Conservation (phyloP, 2,113 vertebrate genomes). For the Antidorcas marsupialis region DNA sequence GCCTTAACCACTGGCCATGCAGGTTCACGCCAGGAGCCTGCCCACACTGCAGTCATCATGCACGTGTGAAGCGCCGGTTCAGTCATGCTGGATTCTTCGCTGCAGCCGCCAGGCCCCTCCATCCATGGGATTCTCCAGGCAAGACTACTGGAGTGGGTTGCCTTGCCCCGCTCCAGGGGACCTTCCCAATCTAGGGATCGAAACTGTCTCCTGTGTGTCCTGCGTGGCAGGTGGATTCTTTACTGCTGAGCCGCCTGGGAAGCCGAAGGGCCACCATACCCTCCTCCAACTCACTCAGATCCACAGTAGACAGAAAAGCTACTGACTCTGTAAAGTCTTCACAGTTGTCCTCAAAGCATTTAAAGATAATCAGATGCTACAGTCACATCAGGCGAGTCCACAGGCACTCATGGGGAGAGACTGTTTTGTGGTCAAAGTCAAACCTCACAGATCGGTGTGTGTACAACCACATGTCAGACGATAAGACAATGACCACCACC, state of each 20-base stretch:
- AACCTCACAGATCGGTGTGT: background rate
- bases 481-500: background rate
- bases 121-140: background rate
- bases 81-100: fast-evolving
- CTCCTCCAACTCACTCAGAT: background rate
- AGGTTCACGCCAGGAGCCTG: background rate
- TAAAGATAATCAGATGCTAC: background rate
- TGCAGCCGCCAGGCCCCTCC: background rate
- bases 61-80: no score
- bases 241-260: background rate
- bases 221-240: background rate
- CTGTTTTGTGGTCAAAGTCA: background rate
- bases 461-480: background rate
- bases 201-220: background rate
- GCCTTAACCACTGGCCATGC: background rate
- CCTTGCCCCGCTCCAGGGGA: background rate
- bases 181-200: background rate
- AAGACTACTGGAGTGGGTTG: background rate
- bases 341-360: background rate
- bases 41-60: fast-evolving
- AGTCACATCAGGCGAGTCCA: background rate
- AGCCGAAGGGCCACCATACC: fast-evolving
- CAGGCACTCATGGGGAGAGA: background rate
- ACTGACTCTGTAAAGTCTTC: background rate
- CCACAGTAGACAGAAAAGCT: background rate